Percentiles rank a stretch among this genome's conserved stretches.
Conservation (phyloP, 1,140 invertebrate species). For the Harpegnathos saltator region DNA sequence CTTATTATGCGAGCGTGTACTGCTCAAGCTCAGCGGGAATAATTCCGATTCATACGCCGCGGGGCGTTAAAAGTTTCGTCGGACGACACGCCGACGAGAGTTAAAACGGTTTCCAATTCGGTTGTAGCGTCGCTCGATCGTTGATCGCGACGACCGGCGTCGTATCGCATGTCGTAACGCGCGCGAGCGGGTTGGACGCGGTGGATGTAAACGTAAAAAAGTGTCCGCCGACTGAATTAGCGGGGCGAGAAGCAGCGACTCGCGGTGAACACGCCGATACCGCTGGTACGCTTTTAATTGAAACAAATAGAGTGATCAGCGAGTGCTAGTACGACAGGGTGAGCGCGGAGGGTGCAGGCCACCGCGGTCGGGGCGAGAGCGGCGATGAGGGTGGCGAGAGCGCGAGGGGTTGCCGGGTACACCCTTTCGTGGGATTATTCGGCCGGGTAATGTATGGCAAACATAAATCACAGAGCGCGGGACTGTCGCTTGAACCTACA, state of each 20-base stretch:
- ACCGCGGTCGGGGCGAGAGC: conserved; percentile 33
- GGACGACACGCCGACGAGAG: not conserved
- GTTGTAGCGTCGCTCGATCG: not conserved
- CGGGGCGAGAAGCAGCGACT: conserved; percentile 34
- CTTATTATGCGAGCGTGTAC: too few relatives aligned
- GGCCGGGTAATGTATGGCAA: conserved; percentile 84
- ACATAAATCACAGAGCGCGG: conserved; percentile 83
- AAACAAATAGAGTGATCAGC: conserved; percentile 84
- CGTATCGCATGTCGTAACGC: not conserved
- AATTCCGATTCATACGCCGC: not conserved
- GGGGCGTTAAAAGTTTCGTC: conserved; percentile 1
- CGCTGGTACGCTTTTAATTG: conserved; percentile 79
- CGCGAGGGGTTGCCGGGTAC: conserved; percentile 71
- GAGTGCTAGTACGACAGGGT: conserved; percentile 72
- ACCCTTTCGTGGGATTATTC: conserved; percentile 85
- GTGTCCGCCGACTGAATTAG: conserved; percentile 6
- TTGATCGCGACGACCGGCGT: not conserved
- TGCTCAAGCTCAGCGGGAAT: not conserved
- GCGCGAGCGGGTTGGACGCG: not conserved
- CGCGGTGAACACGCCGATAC: conserved; percentile 34
- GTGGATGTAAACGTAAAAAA: not conserved
- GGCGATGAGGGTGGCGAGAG: conserved; percentile 52
- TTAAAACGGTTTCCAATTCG: not conserved
- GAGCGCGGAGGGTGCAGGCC: conserved; percentile 47
- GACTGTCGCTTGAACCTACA: conserved; percentile 78